Conservation (phyloP, 2,888 invertebrate genomes). For the Dicyrtoma fusca region DNA sequence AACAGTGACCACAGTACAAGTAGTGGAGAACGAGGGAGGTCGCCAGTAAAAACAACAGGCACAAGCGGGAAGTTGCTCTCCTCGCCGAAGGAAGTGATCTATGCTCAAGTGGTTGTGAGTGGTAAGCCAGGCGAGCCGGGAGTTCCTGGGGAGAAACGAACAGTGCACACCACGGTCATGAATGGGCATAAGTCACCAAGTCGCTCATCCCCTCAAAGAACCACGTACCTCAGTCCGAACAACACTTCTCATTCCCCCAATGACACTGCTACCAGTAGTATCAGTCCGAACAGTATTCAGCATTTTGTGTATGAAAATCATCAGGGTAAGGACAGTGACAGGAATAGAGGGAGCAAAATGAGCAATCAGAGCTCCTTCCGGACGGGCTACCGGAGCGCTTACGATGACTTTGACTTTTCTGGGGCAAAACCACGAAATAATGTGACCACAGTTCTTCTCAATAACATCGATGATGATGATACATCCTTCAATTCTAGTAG, state of each 20-base stretch:
- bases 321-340: constrained; percentile 6
- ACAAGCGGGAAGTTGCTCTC: constrained; percentile 39
- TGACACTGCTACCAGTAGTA: constrained; percentile 9
- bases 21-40: constrained; percentile 61
- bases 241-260: constrained; percentile 20
- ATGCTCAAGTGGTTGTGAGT: constrained; percentile 71
- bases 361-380: constrained; percentile 25
- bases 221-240: background rate
- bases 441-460: constrained; percentile 45
- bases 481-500: constrained; percentile 22
- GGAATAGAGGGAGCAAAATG: constrained; percentile 6
- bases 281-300: constrained; percentile 31
- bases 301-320: constrained; percentile 39
- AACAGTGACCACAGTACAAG: constrained; percentile 56
- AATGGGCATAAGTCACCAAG: constrained; percentile 56
- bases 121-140: constrained; percentile 50
- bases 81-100: constrained; percentile 66
- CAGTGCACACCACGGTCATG: constrained; percentile 64
- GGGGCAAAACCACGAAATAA: constrained; percentile 39
- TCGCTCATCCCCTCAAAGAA: constrained; percentile 30
- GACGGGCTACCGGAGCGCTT: constrained; percentile 15
- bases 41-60: constrained; percentile 35
- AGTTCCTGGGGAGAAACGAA: constrained; percentile 60
- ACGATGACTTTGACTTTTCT: constrained; percentile 36
- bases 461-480: constrained; percentile 44